A percentile compares a stretch with the other conserved stretches of the same genome.
These are phyloP conservation scores for Sciurus carolinensis DNA, from an alignment of 2,797 vertebrate genomes.

Conservation along the genomic window DNA sequence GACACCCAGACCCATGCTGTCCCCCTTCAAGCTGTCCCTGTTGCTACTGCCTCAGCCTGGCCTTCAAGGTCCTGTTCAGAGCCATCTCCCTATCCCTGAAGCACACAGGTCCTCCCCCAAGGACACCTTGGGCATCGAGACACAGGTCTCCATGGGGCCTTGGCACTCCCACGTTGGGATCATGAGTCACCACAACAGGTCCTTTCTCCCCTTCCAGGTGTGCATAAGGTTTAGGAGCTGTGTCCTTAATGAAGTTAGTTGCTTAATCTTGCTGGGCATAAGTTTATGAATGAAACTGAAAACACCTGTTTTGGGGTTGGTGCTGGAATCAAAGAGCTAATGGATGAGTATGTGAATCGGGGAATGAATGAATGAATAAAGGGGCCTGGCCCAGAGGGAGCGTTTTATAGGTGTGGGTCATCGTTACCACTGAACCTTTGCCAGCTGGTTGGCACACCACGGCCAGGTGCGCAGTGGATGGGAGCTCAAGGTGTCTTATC, in stretches of 20 bases:
- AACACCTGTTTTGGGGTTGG: neutral
- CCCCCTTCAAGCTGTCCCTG: neutral
- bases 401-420: accelerated
- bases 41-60: neutral
- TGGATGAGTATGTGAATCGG: neutral
- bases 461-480: accelerated
- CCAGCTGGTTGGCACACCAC: neutral
- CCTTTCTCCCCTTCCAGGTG: neutral
- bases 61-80: neutral
- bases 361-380: no score
- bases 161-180: neutral
- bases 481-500: accelerated
- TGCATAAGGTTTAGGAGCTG: neutral
- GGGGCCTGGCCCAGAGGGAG: neutral
- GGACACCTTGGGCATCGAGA: neutral
- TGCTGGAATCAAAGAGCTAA: neutral
- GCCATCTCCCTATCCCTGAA: neutral
- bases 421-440: accelerated
- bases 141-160: no score
- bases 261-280: neutral
- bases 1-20: accelerated
- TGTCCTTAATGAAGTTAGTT: neutral
- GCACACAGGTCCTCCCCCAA: neutral
- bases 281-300: neutral
- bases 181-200: neutral